Base-by-base conservation (phyloP, 2,888 invertebrate species). In the Pammene fasciana region DNA sequence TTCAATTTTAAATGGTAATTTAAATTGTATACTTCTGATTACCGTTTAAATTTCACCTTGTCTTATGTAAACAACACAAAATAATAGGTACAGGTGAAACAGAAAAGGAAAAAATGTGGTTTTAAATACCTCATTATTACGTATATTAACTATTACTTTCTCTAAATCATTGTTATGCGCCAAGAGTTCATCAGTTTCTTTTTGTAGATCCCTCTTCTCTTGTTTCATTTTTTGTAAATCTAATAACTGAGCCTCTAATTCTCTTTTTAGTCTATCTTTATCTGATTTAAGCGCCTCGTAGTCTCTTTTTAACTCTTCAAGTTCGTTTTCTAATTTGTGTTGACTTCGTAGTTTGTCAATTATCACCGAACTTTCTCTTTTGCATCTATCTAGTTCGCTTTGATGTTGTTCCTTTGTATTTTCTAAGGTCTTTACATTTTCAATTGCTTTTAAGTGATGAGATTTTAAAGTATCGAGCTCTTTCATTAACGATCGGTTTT, bases 141-240 rank as follows among this genome's bases (percentile, higher is more conserved):
- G 84, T 55, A 84, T 78, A 64, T 73, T 78, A 45, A 86, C 79
- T 60, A 91, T 79, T 65, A 84, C 78, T 70, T 80, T 82, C 76
- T 91, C 88, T 71, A 92, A 79, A 65, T 82, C 80, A 75, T 87
- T 82, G 71, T 78, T 87, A 41, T 87, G 82, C 36, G 72, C 62
- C 18, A 86, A 65, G 72, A 89, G 76, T 62, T 81, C 76, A 72
- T 80, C 75, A 74, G 78, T 86, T 71, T 85, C 80, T 65, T 72
- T 76, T 36, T 81, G 75, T 60, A 90, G 77, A 60, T 83, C 77
- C 36, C 46, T 62, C 65, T 88, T 89, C 74, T 89, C 83, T 59
- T 74, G 68, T 73, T 86, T 75, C 7, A 86, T 70, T 70, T 72
- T 79, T 70, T 78, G 79, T 5, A 86, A 70, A 65, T 82, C 75